phyloP scores from a whole-genome alignment of 2,888 invertebrate species.

The Xanthorhoe designata region DNA sequence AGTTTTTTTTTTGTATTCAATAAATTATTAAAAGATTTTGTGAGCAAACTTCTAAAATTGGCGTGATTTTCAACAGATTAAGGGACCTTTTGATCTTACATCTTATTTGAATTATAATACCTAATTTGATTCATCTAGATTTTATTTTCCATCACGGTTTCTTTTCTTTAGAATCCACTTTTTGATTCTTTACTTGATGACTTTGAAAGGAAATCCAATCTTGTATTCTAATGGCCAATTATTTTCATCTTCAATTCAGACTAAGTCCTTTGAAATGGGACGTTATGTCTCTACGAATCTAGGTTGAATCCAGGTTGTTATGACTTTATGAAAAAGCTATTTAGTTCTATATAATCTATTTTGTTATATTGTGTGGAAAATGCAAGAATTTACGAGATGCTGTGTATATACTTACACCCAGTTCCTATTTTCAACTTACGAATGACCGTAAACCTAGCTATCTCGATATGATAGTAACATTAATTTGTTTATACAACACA shows the following conservation, averaged over 20 bases:
- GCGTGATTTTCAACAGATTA: slow-evolving; percentile 9
- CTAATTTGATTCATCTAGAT: slow-evolving; percentile 24
- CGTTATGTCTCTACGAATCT: slow-evolving; percentile 32
- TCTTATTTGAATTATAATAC: slow-evolving; percentile 20
- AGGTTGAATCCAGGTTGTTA: slow-evolving; percentile 17
- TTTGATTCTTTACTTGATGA: slow-evolving; percentile 38
- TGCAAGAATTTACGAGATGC: no score
- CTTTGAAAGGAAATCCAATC: slow-evolving; percentile 43
- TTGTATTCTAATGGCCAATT: slow-evolving; percentile 49
- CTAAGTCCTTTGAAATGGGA: slow-evolving; percentile 36
- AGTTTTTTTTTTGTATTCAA: no score
- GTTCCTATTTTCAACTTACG: no score
- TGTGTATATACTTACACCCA: no score
- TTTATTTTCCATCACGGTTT: slow-evolving; percentile 25
- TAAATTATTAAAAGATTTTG: not conserved
- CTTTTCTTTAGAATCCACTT: slow-evolving; percentile 40
- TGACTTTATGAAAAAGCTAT: not conserved
- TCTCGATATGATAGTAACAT: no score
- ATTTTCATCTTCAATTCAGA: slow-evolving; percentile 43
- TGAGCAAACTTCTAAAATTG: not conserved
- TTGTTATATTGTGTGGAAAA: not conserved
- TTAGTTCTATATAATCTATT: not conserved
- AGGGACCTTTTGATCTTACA: slow-evolving; percentile 1
- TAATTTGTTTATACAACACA: no score
- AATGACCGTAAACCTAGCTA: no score